Evolutionary conservation across 2,888 invertebrate species (phyloP).

Genomic region (Phasia obesa): DNA sequence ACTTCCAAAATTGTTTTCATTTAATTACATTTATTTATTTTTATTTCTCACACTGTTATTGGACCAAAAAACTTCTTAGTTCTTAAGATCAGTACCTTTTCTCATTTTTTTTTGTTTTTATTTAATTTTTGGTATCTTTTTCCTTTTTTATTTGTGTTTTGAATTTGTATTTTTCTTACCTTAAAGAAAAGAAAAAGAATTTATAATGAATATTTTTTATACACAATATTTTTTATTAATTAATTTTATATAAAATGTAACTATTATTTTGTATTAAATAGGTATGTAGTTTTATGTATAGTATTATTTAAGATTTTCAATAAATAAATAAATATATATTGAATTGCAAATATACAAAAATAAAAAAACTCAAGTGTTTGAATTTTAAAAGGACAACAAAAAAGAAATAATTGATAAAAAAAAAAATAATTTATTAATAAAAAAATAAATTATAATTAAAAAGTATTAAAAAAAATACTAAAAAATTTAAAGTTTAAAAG

Average conservation of each 20-base stretch:
- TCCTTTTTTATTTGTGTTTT: constrained; percentile 1
- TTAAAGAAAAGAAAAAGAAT: constrained; percentile 55
- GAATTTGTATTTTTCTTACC: constrained; percentile 21
- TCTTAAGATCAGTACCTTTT: constrained; percentile 77
- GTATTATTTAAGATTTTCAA: constrained; percentile 79
- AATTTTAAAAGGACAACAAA: constrained; percentile 5
- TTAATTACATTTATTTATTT: constrained; percentile 59
- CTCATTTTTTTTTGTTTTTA: neutral
- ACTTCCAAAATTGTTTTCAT: constrained; percentile 63
- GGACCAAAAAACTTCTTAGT: constrained; percentile 84
- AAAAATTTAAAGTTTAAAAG: too few species aligned
- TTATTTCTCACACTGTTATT: constrained; percentile 79
- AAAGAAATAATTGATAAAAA: neutral
- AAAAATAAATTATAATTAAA: too few species aligned
- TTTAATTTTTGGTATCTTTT: neutral
- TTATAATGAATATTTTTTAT: constrained; percentile 60
- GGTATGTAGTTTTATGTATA: constrained; percentile 81
- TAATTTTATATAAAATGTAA: constrained; percentile 76
- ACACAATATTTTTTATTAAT: constrained; percentile 55
- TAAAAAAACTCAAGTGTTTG: constrained; percentile 17
- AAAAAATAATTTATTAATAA: neutral
- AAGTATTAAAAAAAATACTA: neutral
- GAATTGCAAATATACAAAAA: constrained; percentile 72
- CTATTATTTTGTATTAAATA: constrained; percentile 77
- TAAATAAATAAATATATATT: constrained; percentile 63